Percentiles rank a stretch among this genome's conserved stretches.
Conservation (phyloP, 2,888 invertebrate genomes). For the Oconnorella tubifera region DNA sequence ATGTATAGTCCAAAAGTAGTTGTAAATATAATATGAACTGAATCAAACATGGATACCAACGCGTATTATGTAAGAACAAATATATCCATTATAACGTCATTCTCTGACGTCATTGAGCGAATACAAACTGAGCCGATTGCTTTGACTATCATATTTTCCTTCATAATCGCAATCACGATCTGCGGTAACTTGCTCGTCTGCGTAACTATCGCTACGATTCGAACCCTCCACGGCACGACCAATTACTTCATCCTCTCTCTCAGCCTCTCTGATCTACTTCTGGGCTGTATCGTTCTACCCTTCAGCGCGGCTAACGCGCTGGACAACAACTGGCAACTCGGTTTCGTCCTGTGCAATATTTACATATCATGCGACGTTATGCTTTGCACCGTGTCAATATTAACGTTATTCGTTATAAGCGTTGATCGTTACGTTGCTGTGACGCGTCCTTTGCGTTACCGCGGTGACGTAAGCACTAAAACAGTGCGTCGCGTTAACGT, state of each 20-base stretch:
- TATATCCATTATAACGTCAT: too few relatives aligned
- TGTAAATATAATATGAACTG: too few relatives aligned
- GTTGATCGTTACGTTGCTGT: slow-evolving; percentile 35
- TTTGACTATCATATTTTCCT: slow-evolving; percentile 23
- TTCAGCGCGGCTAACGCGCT: slow-evolving; percentile 28
- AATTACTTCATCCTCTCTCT: slow-evolving; percentile 34
- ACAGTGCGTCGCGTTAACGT: slow-evolving; percentile 21
- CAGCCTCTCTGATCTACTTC: slow-evolving; percentile 30
- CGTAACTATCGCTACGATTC: slow-evolving; percentile 30
- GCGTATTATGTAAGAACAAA: too few relatives aligned
- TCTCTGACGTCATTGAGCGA: too few relatives aligned
- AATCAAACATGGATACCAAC: too few relatives aligned
- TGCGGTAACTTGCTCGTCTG: slow-evolving; percentile 35
- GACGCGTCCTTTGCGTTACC: slow-evolving; percentile 31
- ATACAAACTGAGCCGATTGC: too few relatives aligned
- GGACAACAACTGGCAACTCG: slow-evolving; percentile 31
- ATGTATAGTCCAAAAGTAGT: too few relatives aligned
- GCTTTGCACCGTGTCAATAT: slow-evolving; percentile 38
- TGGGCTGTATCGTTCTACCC: slow-evolving; percentile 34
- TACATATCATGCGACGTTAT: slow-evolving; percentile 33
- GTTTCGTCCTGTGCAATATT: slow-evolving; percentile 34
- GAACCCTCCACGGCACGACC: slow-evolving; percentile 29
- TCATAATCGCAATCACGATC: slow-evolving; percentile 29
- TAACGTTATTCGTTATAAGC: slow-evolving; percentile 35
- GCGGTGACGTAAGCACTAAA: slow-evolving; percentile 16